Evolutionary conservation across 2,797 vertebrate genomes (phyloP).

Genomic region (Rhinogobio ventralis): DNA sequence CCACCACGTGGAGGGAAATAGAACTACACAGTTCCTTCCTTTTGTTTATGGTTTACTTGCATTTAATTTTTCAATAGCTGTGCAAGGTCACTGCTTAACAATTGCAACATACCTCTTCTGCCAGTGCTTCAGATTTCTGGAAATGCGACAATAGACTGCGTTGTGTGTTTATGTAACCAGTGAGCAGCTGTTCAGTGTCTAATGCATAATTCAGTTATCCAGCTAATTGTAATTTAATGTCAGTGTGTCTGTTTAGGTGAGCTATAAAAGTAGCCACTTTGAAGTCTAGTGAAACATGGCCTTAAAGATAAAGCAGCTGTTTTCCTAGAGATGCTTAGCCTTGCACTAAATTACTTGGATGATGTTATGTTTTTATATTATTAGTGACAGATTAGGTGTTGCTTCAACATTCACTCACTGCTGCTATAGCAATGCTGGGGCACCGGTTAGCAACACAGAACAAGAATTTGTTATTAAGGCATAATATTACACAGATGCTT

Average conservation of each 20-base stretch:
- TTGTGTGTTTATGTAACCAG: not conserved
- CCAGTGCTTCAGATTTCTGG: not conserved
- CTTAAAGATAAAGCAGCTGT: not conserved
- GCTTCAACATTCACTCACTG: not conserved
- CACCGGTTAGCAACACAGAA: not conserved
- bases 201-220: not conserved
- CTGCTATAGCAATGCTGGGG: not conserved
- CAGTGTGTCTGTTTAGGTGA: constrained; percentile 6
- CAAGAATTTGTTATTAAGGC: not conserved
- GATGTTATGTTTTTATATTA: not conserved
- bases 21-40: constrained; percentile 37
- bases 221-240: constrained; percentile 20
- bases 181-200: not conserved
- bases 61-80: constrained; percentile 1
- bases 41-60: not conserved
- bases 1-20: constrained; percentile 56
- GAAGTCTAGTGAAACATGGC: not conserved
- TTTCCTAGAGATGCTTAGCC: not conserved
- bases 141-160: constrained; percentile 11
- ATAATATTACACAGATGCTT: not conserved
- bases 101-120: not conserved
- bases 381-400: not conserved
- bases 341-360: not conserved
- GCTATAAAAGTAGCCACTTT: constrained; percentile 5
- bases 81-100: not conserved